Evolutionary conservation across 2,888 invertebrate genomes (phyloP).

Genomic region (Trileptium ribeirensis): DNA sequence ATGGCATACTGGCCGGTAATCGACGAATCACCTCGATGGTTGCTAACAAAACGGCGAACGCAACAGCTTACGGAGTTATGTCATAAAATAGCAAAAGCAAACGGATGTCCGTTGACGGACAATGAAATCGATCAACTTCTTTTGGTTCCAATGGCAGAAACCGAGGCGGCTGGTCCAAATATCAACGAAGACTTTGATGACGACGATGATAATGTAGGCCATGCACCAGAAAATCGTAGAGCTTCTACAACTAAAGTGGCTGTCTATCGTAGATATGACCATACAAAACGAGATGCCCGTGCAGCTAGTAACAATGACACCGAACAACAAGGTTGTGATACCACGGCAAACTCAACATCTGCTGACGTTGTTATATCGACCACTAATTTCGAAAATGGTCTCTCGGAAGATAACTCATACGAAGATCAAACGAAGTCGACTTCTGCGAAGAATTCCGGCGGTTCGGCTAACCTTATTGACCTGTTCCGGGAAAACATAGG

Average conservation of each 20-base stretch:
- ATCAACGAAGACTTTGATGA: not conserved
- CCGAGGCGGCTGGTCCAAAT: not conserved
- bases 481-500: constrained; percentile 19
- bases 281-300: not conserved
- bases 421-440: no score
- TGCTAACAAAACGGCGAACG: not conserved
- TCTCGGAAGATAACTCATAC: no score
- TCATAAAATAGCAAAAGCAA: not conserved
- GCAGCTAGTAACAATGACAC: not conserved
- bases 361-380: no score
- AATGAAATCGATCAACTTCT: not conserved
- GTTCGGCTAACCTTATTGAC: not conserved
- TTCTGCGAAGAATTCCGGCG: no score
- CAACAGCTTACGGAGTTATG: not conserved
- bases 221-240: not conserved
- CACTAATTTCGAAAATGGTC: no score
- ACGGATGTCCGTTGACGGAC: not conserved
- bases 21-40: constrained; percentile 24
- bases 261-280: no score
- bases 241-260: not conserved
- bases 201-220: no score
- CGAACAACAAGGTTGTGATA: not conserved
- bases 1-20: not conserved
- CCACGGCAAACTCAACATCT: no score
- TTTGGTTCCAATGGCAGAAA: not conserved